Percentiles rank a stretch among this genome's conserved stretches.
Evolutionary conservation across 1,140 invertebrate genomes (phyloP).

Genomic region (Drosophila pseudoananassae): DNA sequence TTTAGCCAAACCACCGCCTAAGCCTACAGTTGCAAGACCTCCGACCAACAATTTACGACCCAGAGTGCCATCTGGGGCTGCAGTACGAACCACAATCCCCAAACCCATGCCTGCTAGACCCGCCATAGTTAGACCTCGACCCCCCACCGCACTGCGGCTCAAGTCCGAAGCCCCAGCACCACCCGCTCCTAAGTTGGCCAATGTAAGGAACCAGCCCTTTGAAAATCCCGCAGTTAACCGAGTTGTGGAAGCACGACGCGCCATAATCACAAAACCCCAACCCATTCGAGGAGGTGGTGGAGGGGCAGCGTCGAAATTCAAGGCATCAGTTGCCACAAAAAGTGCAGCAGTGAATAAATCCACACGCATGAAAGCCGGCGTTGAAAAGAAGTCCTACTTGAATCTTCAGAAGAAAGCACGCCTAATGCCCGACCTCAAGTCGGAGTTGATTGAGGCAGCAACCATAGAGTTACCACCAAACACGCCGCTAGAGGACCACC

Average conservation of each 20-base stretch:
- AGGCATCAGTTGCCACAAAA: not conserved
- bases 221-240: slow-evolving; percentile 26
- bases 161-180: not conserved
- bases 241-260: not conserved
- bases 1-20: not conserved
- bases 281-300: slow-evolving; percentile 33
- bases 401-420: slow-evolving; percentile 18
- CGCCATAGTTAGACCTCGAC: not conserved
- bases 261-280: slow-evolving; percentile 15
- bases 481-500: slow-evolving; percentile 54
- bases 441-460: slow-evolving; percentile 19
- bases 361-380: slow-evolving; percentile 44
- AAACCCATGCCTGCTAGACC: not conserved
- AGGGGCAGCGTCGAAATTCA: slow-evolving; percentile 50
- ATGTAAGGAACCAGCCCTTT: slow-evolving; percentile 39
- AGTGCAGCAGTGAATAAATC: not conserved
- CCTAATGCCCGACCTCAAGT: not conserved
- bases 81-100: not conserved
- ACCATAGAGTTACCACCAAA: slow-evolving; percentile 18
- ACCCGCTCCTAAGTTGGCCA: slow-evolving; percentile 5
- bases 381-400: not conserved
- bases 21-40: not conserved
- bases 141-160: not conserved
- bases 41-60: not conserved
- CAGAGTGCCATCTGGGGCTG: not conserved